Evolutionary conservation across 2,797 vertebrate genomes (phyloP).

Genomic region (Alcedo atthis): DNA sequence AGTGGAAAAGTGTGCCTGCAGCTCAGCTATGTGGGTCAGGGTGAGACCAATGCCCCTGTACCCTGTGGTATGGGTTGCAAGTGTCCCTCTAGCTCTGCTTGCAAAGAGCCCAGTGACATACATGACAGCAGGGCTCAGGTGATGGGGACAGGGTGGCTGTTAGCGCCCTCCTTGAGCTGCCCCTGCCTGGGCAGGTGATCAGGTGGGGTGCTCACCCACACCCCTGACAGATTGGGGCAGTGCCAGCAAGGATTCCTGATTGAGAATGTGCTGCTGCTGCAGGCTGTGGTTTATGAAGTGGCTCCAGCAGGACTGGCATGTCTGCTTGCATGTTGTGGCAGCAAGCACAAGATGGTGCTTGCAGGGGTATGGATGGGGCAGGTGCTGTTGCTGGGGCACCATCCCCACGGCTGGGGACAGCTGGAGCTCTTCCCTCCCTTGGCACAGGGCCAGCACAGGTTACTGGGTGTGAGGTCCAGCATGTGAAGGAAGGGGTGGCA

Average conservation of each 20-base stretch:
- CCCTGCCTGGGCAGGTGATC: rapidly evolving
- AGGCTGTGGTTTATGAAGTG: background rate
- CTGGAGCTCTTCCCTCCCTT: background rate
- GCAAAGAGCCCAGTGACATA: background rate
- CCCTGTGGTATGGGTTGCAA: rapidly evolving
- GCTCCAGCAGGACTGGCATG: rapidly evolving
- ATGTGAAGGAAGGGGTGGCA: background rate
- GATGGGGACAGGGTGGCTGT: background rate
- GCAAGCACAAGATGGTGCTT: background rate
- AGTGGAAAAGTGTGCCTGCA: rapidly evolving
- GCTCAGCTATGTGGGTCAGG: background rate
- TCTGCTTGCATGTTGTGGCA: too few species aligned
- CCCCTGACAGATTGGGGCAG: rapidly evolving
- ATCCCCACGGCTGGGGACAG: background rate
- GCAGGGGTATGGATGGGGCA: background rate
- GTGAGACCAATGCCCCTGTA: rapidly evolving
- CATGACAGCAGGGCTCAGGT: rapidly evolving
- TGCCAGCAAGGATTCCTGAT: background rate
- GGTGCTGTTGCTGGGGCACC: background rate
- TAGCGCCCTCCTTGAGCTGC: background rate
- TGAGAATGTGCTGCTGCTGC: rapidly evolving
- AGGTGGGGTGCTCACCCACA: rapidly evolving
- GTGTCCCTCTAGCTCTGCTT: background rate
- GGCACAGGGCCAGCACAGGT: background rate
- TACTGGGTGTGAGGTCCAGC: background rate